Evolutionary conservation across 2,888 invertebrate genomes (phyloP), one percentile per base, ranked within the genome.

Genomic region (Ormyrus labotus): DNA sequence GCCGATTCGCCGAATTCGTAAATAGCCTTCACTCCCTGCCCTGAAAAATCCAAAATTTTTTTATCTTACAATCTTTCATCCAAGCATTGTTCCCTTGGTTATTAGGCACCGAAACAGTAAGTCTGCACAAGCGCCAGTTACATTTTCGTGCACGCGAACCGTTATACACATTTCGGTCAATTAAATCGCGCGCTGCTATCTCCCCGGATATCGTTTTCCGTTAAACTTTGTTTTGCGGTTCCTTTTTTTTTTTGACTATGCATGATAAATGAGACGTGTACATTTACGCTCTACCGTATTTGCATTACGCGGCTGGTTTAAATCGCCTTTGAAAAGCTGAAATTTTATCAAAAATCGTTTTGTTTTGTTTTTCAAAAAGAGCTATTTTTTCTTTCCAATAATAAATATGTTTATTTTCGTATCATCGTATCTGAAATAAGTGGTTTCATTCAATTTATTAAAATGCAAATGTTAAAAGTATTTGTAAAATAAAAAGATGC

Each of bases 101-200:
- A 78, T 75, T 78, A 81, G 47, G 34, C 34, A 34, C 34, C 34
- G 61, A 50, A 50, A 55, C 48, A 34, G 50, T 5, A 53, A 81
- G 77, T 69, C 67, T 61, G 11, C 70, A 6, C 69, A 60, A 75
- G 60, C 58, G 53, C 19, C 48, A 80, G 69, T 64, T 75, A 71
- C 71, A 13, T 78, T 70, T 78, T 81, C 60, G 67, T 65, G 58
- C 75, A 75, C 81, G 75, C 81, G 47, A 81, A 78, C 75, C 75
- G 75, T 75, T 75, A 63, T 67, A 71, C 78, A 78, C 75, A 78
- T 78, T 74, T 81, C 57, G 78, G 75, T 78, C 81, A 81, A 81
- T 78, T 81, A 81, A 81, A 81, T 74, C 78, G 63, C 58, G 65
- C 65, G 67, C 68, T 55, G 64, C 67, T 81, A 78, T 81, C 81